Base-by-base conservation (phyloP, 2,113 vertebrate species). In the Corythornis vintsioides region DNA sequence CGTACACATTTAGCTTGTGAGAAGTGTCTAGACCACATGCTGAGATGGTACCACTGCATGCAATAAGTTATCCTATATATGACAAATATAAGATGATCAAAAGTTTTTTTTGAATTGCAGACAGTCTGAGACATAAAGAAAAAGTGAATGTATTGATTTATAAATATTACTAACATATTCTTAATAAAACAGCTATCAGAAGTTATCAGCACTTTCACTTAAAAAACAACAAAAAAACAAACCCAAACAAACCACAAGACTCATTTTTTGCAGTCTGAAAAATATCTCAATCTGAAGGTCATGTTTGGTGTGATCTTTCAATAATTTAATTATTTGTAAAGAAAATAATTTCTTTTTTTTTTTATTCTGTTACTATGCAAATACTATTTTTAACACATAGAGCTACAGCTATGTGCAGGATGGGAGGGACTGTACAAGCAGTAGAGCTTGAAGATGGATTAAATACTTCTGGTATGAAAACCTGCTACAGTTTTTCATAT, bases 11-110 rank as follows among this genome's bases (percentile, higher is more conserved):
- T 88, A 86, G 67, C 64, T 94, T 92, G 85, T 4, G 11, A 93
- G 83, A 90, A 35, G 43, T 60, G 76, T 78, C 88, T 89, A 42
- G 72, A 88, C 83, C 56, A 22, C 96, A 89, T 55, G 71, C 95
- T 87, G 95, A 73, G 93, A 38, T 89, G 81, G 31, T 65, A 88
- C 80, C 73, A 53, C 61, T 82, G 70, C 63, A 28, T 50, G 47
- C 70, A 76, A 19, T 57, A 88, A 81, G 33, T 92, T 91, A 59
- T 83, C 71, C 52, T 73, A 56, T 55, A 78, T 87, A 61, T 72
- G 66, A 64, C 77, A 70, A 83, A 79, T 61, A 61, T 13, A 63
- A 95, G 72, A 88, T 71, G 69, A 89, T 91, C 69, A 80, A 90
- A 94, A 90, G 55, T 18, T 42, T 91, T 74, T 83, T 72, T 91